These are phyloP conservation scores for Sympetrum striolatum DNA, from an alignment of 2,888 invertebrate genomes.

Conservation along the genomic window DNA sequence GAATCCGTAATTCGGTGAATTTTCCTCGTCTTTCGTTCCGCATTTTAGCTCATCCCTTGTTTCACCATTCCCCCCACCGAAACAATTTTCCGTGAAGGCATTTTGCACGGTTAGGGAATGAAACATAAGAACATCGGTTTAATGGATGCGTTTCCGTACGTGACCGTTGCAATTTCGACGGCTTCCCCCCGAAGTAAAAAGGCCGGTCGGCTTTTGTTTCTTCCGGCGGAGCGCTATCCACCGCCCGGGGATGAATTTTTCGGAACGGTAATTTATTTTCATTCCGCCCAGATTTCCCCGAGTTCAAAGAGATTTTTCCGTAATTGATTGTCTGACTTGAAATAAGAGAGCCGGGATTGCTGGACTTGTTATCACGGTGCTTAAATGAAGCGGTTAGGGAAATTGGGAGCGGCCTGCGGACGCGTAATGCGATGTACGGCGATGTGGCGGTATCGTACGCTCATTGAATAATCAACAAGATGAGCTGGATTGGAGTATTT, in stretches of 20 bases:
- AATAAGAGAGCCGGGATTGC: too few relatives aligned
- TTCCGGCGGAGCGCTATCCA: too few relatives aligned
- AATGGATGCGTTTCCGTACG: neutral
- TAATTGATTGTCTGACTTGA: neutral
- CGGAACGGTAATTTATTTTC: neutral
- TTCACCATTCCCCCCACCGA: neutral
- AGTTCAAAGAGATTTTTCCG: neutral
- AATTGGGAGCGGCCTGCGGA: too few relatives aligned
- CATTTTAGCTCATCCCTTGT: neutral
- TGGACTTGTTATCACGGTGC: too few relatives aligned
- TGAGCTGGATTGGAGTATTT: too few relatives aligned
- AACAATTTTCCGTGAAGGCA: neutral
- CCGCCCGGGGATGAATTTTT: neutral
- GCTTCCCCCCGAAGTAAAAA: neutral
- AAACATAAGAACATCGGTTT: neutral
- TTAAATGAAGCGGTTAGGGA: too few relatives aligned
- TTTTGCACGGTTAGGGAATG: slow-evolving; percentile 8
- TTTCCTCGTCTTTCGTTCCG: neutral
- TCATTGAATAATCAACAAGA: too few relatives aligned
- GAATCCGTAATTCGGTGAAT: neutral
- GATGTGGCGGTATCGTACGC: too few relatives aligned
- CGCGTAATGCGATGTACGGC: too few relatives aligned
- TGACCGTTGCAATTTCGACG: slow-evolving; percentile 25
- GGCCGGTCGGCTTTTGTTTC: too few relatives aligned
- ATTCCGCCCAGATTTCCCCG: neutral